These are phyloP conservation scores for Andrena chrysosceles DNA, from an alignment of 2,888 invertebrate species.

Conservation along the genomic window DNA sequence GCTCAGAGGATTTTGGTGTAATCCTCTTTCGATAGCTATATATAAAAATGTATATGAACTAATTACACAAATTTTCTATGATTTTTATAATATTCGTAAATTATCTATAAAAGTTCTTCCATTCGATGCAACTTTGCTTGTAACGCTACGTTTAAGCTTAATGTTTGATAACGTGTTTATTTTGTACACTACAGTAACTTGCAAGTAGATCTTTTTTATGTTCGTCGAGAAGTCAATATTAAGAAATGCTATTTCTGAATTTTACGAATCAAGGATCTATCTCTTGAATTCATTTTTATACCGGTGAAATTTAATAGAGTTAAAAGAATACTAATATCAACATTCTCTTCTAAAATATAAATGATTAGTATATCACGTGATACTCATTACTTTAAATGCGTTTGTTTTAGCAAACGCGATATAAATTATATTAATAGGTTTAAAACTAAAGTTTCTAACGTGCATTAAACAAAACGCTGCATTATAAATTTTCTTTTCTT, in stretches of 20 bases:
- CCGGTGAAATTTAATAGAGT: conserved; percentile 4
- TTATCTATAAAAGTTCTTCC: conserved; percentile 76
- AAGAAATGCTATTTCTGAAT: background rate
- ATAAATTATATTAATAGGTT: conserved; percentile 27
- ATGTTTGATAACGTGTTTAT: conserved; percentile 55
- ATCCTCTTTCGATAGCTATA: conserved; percentile 72
- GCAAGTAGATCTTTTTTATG: conserved; percentile 35
- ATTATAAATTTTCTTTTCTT: conserved; percentile 7
- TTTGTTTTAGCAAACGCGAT: conserved; percentile 23
- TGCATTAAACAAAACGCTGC: conserved; percentile 3
- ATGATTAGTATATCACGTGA: conserved; percentile 23
- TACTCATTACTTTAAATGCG: conserved; percentile 30
- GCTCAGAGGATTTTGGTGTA: conserved; percentile 69
- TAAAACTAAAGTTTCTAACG: conserved; percentile 22
- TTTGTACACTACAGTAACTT: conserved; percentile 38
- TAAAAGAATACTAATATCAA: conserved; percentile 7
- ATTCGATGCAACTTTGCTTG: conserved; percentile 66
- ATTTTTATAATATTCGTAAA: conserved; percentile 69
- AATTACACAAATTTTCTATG: conserved; percentile 76
- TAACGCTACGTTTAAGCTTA: conserved; percentile 55
- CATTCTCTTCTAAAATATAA: conserved; percentile 16
- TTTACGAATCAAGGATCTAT: conserved; percentile 9
- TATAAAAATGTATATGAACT: conserved; percentile 65
- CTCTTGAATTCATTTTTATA: conserved; percentile 24
- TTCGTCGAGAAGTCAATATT: conserved; percentile 26